Base-by-base conservation (phyloP, 2,113 vertebrate genomes). In the Nettapus auritus region DNA sequence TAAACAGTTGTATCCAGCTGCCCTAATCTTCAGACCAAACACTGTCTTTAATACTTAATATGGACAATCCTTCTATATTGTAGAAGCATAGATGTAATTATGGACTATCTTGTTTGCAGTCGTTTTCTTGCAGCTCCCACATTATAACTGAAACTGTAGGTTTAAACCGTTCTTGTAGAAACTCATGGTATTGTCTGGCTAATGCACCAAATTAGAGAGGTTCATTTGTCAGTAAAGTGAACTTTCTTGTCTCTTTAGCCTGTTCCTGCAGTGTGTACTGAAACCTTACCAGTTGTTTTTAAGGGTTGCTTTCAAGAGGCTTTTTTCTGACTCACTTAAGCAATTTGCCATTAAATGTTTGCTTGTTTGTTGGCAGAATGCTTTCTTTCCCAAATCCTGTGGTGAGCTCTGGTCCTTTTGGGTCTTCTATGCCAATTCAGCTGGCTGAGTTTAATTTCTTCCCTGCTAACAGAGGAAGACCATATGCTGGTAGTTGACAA, bases 401-500 rank as follows among this genome's bases (percentile, higher is more conserved):
- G 53, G 59, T 57, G 76, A 92, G 66, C 73, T 82, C 40, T 90
- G 52, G 46, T 78, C 53, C 34, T 88, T 88, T 71, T 86, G 60
- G 68, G 42, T 68, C 68, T 93, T 68, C 59, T 57, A 1, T 88
- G 79, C 66, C 44, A 73, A 59, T 94, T 73, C 89, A 91, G 63
- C 88, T 94, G 84, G 82, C 69, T 33, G 68, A 93, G 73, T 82
- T 89, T 80, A 81, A 64, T 70, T 95, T 91, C 71, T 91, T 93
- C 75, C 23, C 63, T 83, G 59, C 79, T 94, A 70, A 69, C 79
- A 83, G 85, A 91, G 57, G 57, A 94, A 73, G 81, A 82, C 82
- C 79, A 77, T 96, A 95, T 96, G 85, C 85, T 95, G 89, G 59
- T 86, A 74, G 78, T 14, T 90, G 80, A 88, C 80, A 29, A 56